These are phyloP conservation scores for Urocyon cinereoargenteus DNA, from an alignment of 2,797 vertebrate genomes.

Conservation along the genomic window DNA sequence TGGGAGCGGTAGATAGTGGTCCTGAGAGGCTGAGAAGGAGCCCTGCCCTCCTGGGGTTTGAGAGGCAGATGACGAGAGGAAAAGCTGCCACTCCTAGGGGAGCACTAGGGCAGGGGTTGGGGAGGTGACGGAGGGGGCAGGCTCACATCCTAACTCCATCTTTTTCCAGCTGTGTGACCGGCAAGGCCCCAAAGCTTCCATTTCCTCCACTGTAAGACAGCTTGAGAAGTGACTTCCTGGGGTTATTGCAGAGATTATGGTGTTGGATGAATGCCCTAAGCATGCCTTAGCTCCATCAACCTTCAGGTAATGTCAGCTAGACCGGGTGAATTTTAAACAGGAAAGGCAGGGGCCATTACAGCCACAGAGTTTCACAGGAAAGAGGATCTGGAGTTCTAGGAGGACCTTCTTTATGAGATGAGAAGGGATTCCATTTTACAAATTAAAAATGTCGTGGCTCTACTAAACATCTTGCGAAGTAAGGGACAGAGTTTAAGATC, in stretches of 20 bases:
- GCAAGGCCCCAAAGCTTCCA: background rate
- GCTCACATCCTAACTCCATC: background rate
- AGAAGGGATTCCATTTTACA: background rate
- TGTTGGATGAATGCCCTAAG: background rate
- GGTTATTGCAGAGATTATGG: background rate
- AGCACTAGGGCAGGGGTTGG: background rate
- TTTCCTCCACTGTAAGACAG: background rate
- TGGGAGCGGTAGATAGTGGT: background rate
- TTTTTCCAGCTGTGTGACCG: background rate
- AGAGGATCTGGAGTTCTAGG: background rate
- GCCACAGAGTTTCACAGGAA: background rate
- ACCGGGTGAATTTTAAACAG: background rate
- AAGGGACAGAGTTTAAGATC: background rate
- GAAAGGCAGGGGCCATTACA: background rate
- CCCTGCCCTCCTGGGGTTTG: background rate
- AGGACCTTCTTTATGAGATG: background rate
- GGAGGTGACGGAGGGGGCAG: background rate
- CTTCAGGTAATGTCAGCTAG: background rate
- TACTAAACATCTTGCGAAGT: background rate
- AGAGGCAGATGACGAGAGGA: background rate
- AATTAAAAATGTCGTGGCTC: background rate
- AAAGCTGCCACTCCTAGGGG: background rate
- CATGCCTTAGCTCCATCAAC: background rate
- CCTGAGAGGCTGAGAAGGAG: background rate
- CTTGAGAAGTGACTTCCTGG: accelerated